A percentile compares a stretch with the other conserved stretches of the same genome.
These are phyloP conservation scores for Heterocephalus glaber DNA, from an alignment of 2,113 vertebrate species.

Conservation along the genomic window DNA sequence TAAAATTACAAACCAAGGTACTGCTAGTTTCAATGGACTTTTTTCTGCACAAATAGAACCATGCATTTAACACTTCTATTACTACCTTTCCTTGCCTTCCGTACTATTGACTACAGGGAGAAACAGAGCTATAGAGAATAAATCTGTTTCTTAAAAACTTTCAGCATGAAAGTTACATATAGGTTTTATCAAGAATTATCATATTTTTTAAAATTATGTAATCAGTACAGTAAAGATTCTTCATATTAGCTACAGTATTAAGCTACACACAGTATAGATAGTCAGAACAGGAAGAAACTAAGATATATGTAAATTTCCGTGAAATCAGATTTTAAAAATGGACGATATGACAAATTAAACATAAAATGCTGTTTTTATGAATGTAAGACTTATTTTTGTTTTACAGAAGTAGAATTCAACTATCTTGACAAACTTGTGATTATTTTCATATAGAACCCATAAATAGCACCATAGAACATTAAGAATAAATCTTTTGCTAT, in stretches of 20 bases:
- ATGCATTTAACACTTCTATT: not conserved
- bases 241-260: not conserved
- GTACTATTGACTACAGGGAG: not conserved
- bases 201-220: not conserved
- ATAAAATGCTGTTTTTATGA: not conserved
- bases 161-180: not conserved
- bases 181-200: not conserved
- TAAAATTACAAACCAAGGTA: not conserved
- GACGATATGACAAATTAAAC: not conserved
- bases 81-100: not conserved
- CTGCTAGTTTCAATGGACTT: not conserved
- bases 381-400: not conserved
- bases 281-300: not conserved
- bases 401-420: not conserved
- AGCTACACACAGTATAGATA: not conserved
- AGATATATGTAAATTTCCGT: not conserved
- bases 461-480: not conserved
- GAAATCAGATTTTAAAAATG: not conserved
- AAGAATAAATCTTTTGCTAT: not conserved
- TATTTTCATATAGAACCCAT: not conserved
- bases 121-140: not conserved
- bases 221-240: not conserved
- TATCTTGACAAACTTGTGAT: not conserved
- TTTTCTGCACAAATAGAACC: not conserved
- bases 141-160: not conserved